A percentile compares a stretch with the other conserved stretches of the same genome.
phyloP scores from a whole-genome alignment of 2,113 vertebrate species.

The Passerina amoena region DNA sequence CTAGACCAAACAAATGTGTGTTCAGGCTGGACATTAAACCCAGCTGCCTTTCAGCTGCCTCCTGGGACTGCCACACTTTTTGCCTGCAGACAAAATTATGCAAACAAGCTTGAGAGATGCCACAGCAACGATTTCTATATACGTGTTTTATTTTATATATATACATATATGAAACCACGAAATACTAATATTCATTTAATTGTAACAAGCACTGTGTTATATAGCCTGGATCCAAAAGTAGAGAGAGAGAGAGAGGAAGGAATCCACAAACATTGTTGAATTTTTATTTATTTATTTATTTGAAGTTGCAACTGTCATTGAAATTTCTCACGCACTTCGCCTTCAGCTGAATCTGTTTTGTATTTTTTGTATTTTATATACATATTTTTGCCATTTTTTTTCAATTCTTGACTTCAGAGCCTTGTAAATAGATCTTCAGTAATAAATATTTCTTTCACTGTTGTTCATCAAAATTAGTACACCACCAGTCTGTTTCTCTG shows the following conservation, averaged over 20 bases:
- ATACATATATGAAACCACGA: neutral
- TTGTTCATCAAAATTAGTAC: neutral
- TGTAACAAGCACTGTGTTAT: neutral
- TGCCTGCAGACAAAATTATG: neutral
- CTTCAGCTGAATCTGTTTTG: neutral
- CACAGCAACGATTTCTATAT: neutral
- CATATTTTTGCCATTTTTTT: neutral
- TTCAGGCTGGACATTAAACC: neutral
- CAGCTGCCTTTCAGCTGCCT: neutral
- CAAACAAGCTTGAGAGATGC: neutral
- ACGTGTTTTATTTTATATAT: no score
- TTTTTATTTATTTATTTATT: neutral
- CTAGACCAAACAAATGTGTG: neutral
- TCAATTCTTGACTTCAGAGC: neutral
- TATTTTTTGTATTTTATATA: neutral
- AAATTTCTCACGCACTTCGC: neutral
- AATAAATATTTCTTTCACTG: neutral
- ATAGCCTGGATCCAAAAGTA: neutral
- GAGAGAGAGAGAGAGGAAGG: neutral
- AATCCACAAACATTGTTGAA: neutral
- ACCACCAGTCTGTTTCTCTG: neutral
- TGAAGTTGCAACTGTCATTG: neutral
- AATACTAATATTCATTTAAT: neutral
- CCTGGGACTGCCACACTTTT: neutral
- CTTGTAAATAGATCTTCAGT: neutral